Conservation (phyloP, 2,113 vertebrate species). For the Lasiurus cinereus region DNA sequence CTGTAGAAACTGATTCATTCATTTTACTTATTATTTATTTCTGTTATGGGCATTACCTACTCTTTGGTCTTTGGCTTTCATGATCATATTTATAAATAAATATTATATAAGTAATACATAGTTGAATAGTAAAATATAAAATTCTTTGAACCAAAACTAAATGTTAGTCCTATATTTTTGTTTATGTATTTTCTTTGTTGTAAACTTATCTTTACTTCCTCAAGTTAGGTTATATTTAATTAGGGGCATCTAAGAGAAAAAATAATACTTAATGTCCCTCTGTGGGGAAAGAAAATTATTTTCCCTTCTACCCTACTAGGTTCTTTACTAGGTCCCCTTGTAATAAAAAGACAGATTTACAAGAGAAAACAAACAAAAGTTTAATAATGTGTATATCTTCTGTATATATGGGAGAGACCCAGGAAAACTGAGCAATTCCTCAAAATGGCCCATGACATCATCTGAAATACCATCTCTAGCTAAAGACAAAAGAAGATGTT, state of each 20-base stretch:
- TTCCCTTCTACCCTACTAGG: background rate
- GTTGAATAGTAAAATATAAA: constrained; percentile 28
- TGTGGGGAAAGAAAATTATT: background rate
- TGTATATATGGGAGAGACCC: background rate
- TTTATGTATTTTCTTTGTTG: constrained; percentile 40
- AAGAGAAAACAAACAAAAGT: background rate
- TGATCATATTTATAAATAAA: constrained; percentile 35
- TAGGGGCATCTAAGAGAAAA: background rate
- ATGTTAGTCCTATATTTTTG: background rate
- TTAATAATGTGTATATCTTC: background rate
- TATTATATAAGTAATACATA: constrained; percentile 11
- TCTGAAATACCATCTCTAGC: background rate
- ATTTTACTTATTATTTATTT: constrained; percentile 65
- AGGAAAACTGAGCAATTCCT: background rate
- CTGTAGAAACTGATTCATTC: constrained; percentile 41
- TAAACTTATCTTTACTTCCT: constrained; percentile 15
- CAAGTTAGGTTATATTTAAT: constrained; percentile 6
- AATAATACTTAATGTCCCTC: background rate
- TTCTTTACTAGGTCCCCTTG: background rate
- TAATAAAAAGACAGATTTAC: background rate
- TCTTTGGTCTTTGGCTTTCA: constrained; percentile 1
- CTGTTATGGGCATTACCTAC: background rate
- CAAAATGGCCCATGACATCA: background rate
- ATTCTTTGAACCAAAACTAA: background rate
- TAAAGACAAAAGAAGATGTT: background rate